A percentile compares a stretch with the other conserved stretches of the same genome.
Conservation (phyloP, 2,113 vertebrate species). For the Oncorhynchus gorbuscha region DNA sequence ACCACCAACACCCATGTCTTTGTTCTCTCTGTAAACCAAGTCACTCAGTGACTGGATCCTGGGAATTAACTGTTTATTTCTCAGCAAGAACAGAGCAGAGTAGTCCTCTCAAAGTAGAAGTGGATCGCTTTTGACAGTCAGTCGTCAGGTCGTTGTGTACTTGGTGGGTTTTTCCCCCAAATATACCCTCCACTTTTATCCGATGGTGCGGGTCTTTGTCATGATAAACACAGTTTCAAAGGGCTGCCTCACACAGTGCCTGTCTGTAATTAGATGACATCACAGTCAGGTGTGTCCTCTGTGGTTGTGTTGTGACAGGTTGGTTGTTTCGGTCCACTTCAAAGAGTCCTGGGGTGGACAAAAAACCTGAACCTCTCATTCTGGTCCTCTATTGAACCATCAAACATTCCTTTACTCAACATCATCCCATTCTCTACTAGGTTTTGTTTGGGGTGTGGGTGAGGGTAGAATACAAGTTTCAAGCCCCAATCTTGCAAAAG, state of each 20-base stretch:
- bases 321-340: constrained; percentile 17
- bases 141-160: constrained; percentile 25
- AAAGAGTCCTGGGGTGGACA: constrained; percentile 39
- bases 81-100: background rate
- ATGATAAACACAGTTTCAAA: constrained; percentile 26
- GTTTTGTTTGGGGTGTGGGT: too few relatives aligned
- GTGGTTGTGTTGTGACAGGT: constrained; percentile 31
- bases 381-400: background rate
- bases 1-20: background rate
- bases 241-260: constrained; percentile 2
- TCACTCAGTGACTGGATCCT: background rate
- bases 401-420: too few relatives aligned
- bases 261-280: constrained; percentile 46
- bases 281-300: constrained; percentile 19
- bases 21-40: background rate
- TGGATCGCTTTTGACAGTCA: constrained; percentile 22
- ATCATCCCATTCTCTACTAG: too few relatives aligned
- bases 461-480: too few relatives aligned
- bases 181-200: background rate
- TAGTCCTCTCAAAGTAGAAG: background rate
- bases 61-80: too few relatives aligned
- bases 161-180: constrained; percentile 2
- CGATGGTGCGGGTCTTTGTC: background rate
- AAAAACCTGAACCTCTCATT: background rate
- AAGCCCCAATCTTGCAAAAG: too few relatives aligned